These are phyloP conservation scores for Euura lappo DNA, from an alignment of 1,140 invertebrate genomes.

Conservation along the genomic window DNA sequence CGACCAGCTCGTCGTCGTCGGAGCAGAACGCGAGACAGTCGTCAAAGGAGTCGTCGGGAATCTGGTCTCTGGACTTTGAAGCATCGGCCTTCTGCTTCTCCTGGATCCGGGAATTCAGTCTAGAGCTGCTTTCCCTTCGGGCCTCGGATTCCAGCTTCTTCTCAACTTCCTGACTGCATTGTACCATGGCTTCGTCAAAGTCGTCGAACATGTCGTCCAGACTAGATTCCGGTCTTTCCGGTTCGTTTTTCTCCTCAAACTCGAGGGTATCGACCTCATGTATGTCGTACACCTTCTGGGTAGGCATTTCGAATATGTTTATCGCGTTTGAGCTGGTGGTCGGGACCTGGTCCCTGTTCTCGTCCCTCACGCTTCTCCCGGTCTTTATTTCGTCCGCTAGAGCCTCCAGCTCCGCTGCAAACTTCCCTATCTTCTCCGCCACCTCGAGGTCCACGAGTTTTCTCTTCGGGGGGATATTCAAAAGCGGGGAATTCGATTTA, in stretches of 20 bases:
- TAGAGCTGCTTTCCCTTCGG: no score
- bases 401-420: slow-evolving; percentile 42
- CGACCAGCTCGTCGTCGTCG: slow-evolving; percentile 28
- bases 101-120: background rate
- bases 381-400: slow-evolving; percentile 34
- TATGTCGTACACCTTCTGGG: slow-evolving; percentile 15
- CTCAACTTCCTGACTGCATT: slow-evolving; percentile 50
- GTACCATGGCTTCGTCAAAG: slow-evolving; percentile 46
- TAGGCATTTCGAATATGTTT: slow-evolving; percentile 2
- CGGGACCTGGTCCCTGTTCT: slow-evolving; percentile 11
- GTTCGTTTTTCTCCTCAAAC: slow-evolving; percentile 13
- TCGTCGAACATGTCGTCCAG: slow-evolving; percentile 47
- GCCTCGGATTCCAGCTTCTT: slow-evolving; percentile 31
- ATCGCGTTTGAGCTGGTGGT: slow-evolving; percentile 11
- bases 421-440: slow-evolving; percentile 37
- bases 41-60: slow-evolving; percentile 46
- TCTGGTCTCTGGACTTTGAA: background rate
- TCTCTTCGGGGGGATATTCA: slow-evolving; percentile 45
- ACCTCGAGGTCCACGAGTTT: slow-evolving; percentile 40
- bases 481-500: slow-evolving; percentile 45
- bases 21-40: slow-evolving; percentile 38
- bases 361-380: slow-evolving; percentile 15
- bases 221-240: slow-evolving; percentile 7
- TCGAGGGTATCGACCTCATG: slow-evolving; percentile 12
- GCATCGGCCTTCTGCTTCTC: background rate